phyloP scores from a whole-genome alignment of 2,797 vertebrate species.

The Smutsia gigantea region DNA sequence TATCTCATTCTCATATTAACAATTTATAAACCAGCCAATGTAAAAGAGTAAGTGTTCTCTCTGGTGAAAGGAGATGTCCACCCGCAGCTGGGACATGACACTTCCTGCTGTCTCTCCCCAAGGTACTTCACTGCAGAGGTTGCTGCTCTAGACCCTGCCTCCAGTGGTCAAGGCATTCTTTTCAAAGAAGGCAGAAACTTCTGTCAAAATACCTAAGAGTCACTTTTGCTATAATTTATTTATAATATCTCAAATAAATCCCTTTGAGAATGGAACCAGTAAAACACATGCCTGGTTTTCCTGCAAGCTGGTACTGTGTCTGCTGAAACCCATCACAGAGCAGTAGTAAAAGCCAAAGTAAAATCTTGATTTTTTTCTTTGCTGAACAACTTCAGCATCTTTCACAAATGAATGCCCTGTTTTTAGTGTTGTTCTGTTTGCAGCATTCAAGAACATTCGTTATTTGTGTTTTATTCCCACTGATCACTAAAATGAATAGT shows the following conservation, averaged over 20 bases:
- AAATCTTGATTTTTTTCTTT: not conserved
- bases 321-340: not conserved
- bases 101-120: not conserved
- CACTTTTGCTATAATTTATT: not conserved
- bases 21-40: not conserved
- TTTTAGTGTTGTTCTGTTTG: not conserved
- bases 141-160: not conserved
- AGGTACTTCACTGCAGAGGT: no score
- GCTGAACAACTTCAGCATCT: not conserved
- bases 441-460: not conserved
- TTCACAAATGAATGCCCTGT: not conserved
- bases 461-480: not conserved
- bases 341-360: not conserved
- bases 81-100: not conserved
- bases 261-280: not conserved
- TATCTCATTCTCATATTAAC: not conserved
- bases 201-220: not conserved
- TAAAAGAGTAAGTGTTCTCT: not conserved
- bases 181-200: not conserved
- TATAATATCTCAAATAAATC: not conserved
- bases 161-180: not conserved
- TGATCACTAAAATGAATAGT: not conserved
- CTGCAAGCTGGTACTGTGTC: not conserved
- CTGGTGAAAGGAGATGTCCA: not conserved
- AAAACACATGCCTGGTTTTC: not conserved